Evolutionary conservation across 2,113 vertebrate species (phyloP).

Genomic region (Neogale vison): DNA sequence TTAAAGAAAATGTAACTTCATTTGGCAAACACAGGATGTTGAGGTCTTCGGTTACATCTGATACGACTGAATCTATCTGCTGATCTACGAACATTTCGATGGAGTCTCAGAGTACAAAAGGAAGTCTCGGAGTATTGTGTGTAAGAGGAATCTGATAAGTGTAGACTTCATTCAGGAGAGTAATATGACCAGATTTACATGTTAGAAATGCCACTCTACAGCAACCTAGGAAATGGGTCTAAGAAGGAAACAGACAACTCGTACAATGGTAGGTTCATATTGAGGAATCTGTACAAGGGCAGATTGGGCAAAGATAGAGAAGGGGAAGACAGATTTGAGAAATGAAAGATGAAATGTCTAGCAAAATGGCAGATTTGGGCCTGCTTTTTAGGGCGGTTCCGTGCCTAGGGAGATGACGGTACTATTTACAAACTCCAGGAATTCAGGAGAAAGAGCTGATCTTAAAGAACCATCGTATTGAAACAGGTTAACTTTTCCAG

Average conservation of each 20-base stretch:
- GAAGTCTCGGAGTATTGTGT: not conserved
- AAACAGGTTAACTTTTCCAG: conserved; percentile 49
- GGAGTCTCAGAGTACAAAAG: not conserved
- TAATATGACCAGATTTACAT: not conserved
- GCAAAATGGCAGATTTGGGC: not conserved
- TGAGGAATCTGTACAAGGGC: not conserved
- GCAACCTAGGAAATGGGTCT: not conserved
- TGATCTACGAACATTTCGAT: not conserved
- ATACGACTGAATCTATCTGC: not conserved
- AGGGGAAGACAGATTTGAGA: not conserved
- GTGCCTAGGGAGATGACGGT: not conserved
- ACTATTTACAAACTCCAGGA: not conserved
- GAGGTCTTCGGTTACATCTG: not conserved
- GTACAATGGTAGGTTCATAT: not conserved
- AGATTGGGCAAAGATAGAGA: not conserved
- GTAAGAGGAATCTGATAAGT: not conserved
- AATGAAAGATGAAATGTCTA: not conserved
- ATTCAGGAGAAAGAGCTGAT: not conserved
- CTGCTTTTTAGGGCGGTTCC: not conserved
- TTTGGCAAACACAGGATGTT: not conserved
- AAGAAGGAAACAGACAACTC: not conserved
- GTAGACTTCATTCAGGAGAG: not conserved
- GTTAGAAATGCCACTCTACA: not conserved
- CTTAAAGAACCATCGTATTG: not conserved
- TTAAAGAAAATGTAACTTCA: not conserved